phyloP scores from a whole-genome alignment of 2,888 invertebrate genomes.

The Escarpia spicata region DNA sequence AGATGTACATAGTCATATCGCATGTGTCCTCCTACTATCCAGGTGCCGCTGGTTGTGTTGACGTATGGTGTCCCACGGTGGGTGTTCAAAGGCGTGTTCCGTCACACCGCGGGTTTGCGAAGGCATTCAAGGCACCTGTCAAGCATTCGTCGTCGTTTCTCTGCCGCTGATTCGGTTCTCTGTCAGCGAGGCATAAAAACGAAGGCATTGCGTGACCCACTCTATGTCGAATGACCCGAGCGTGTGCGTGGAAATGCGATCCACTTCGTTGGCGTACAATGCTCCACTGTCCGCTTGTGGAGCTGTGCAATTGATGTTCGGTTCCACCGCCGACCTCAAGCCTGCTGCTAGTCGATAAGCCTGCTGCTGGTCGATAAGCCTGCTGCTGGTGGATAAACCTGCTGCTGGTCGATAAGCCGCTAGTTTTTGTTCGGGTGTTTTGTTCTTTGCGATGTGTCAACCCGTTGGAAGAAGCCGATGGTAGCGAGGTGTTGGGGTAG shows the following conservation, averaged over 20 bases:
- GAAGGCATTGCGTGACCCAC: not conserved
- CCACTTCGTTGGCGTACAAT: not conserved
- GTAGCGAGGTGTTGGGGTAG: not conserved
- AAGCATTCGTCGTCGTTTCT: not conserved
- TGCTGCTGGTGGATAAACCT: no score
- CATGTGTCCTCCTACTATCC: no score
- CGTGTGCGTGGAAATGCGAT: not conserved
- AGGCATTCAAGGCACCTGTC: not conserved
- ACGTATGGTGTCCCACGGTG: not conserved
- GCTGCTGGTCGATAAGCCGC: no score
- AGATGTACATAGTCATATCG: no score
- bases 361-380: no score
- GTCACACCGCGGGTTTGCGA: not conserved
- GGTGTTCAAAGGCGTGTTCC: not conserved
- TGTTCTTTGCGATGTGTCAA: not conserved
- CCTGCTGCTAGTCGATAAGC: not conserved
- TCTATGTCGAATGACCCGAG: not conserved
- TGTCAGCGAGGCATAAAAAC: not conserved
- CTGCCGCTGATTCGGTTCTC: not conserved
- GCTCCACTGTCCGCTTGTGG: not conserved
- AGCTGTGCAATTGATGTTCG: not conserved
- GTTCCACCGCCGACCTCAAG: not conserved
- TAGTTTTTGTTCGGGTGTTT: not conserved
- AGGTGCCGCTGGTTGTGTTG: not conserved
- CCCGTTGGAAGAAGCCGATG: not conserved